Percentiles rank a stretch among this genome's conserved stretches.
Evolutionary conservation across 2,797 vertebrate species (phyloP).

Genomic region (Urocyon cinereoargenteus): DNA sequence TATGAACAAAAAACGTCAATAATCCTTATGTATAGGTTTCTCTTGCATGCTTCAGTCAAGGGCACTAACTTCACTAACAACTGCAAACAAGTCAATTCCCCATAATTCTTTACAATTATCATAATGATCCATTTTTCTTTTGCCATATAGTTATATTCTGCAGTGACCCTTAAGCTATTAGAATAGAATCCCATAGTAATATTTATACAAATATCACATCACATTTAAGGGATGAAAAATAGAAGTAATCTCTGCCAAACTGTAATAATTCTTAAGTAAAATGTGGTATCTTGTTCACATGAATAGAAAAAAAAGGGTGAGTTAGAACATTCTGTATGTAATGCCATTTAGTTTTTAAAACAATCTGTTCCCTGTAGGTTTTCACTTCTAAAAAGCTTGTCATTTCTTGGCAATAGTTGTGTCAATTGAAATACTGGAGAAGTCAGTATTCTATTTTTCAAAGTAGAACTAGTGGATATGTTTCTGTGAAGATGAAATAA

Average conservation of each 20-base stretch:
- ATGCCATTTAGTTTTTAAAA: not conserved
- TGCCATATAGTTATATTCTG: conserved; percentile 77
- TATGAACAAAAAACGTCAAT: not conserved
- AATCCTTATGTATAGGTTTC: conserved; percentile 42
- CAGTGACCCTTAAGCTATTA: conserved; percentile 64
- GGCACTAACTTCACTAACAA: conserved; percentile 46
- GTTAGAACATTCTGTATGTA: conserved; percentile 51
- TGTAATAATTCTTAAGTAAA: conserved; percentile 75
- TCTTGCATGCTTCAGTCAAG: conserved; percentile 57
- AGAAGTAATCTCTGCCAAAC: conserved; percentile 69
- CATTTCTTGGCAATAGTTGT: not conserved
- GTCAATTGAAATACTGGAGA: not conserved
- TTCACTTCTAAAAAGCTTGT: conserved; percentile 11
- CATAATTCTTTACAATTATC: conserved; percentile 71
- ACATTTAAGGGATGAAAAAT: conserved; percentile 77
- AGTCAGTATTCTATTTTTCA: not conserved
- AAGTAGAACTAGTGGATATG: not conserved
- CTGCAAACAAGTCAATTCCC: conserved; percentile 65
- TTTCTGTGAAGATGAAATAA: not conserved
- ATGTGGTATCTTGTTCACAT: conserved; percentile 71
- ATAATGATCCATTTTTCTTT: conserved; percentile 59
- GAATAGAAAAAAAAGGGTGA: conserved; percentile 53
- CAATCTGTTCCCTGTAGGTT: not conserved
- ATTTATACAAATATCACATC: conserved; percentile 66
- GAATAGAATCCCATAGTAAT: conserved; percentile 65